Conservation (phyloP, 1,140 invertebrate species). For the Bombus difficillimus region DNA sequence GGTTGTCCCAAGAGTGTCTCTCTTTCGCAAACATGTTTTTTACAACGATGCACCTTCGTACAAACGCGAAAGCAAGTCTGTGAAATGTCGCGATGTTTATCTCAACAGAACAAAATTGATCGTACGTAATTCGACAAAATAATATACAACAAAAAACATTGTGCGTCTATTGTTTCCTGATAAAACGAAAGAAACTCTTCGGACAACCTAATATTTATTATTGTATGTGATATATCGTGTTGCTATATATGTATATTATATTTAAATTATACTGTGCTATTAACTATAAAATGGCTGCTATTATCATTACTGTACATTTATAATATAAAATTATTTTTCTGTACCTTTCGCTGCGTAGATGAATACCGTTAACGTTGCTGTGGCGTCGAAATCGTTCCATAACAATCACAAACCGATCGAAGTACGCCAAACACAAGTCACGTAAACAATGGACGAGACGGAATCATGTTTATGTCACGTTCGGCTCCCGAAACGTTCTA, state of each 20-base stretch:
- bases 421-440: neutral
- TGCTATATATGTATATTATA: neutral
- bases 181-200: too few species aligned
- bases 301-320: neutral
- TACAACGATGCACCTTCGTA: too few species aligned
- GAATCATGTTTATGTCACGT: neutral
- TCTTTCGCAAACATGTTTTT: too few species aligned
- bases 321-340: neutral
- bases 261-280: neutral
- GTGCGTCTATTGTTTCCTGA: too few species aligned
- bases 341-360: neutral
- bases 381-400: neutral
- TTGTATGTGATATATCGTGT: too few species aligned
- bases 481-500: neutral
- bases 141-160: too few species aligned
- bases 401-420: neutral
- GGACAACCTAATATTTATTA: too few species aligned
- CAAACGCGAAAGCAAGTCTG: too few species aligned
- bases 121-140: too few species aligned
- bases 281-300: neutral
- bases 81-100: too few species aligned
- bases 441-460: constrained; percentile 2
- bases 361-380: neutral
- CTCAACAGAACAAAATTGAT: too few species aligned
- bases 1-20: too few species aligned